Evolutionary conservation across 1,140 invertebrate species (phyloP), one percentile per base, ranked within the genome.

Genomic region (Apis florea): DNA sequence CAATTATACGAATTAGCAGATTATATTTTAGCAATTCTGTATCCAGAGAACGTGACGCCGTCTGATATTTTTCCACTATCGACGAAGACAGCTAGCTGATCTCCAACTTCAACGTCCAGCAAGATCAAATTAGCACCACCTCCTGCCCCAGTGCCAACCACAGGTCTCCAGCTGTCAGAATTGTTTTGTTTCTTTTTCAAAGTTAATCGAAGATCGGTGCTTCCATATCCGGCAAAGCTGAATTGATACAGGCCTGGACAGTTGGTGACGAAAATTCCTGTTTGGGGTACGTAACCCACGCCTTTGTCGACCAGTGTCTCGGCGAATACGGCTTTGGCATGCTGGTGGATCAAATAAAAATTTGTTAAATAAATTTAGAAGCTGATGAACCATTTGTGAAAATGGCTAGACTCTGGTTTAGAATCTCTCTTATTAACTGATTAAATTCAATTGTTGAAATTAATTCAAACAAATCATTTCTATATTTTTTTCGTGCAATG

Each of bases 191-290:
- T 94, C 67, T 87, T 88, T 86, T 93, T 94, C 59, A 94, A 72
- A 31, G 89, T 91, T 10, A 94, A 74, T n/a, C 83, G 84, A 63
- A 94, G 78, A 63, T 93, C 91, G 58, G 83, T 77, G 68, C 89
- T 90, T 24, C 93, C 92, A 69, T 93, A 92, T 19, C 92, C 94
- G 24, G 93, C 91, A 82, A 94, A 94, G 54, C 93, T 93, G 86
- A 95, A 94, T 79, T 94, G 94, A 79, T 95, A 95, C 15, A 94
- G 89, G 53, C 94, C 94, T 21, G 94, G 94, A 85, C 94, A 95
- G 82, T 94, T 93, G 1, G 93, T 93, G 47, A 93, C 94, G 85
- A 95, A 95, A 51, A 93, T 93, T 47, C 94, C 94, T 11, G 93
- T 93, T 72, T 94, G 90, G 4, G 91, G 88, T 51, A 90, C 91